Evolutionary conservation across 2,888 invertebrate species (phyloP).

Genomic region (Drosophila eohydei): DNA sequence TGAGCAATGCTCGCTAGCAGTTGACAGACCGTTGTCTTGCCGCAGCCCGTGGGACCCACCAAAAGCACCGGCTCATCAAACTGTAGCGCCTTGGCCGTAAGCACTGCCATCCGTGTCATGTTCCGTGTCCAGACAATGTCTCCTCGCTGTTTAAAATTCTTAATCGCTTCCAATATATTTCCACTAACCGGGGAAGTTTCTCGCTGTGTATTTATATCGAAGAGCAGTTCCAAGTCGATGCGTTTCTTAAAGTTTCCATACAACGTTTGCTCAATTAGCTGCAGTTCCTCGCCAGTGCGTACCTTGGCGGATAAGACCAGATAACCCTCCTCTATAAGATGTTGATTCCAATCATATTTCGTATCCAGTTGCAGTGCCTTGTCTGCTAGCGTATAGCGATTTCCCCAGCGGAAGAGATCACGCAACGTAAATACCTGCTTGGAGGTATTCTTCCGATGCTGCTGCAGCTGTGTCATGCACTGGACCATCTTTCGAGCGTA

Average conservation of each 20-base stretch:
- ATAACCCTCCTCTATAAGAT: slow-evolving; percentile 98
- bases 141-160: slow-evolving; percentile 86
- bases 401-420: slow-evolving; percentile 98
- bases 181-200: slow-evolving; percentile 90
- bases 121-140: slow-evolving; percentile 98
- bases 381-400: slow-evolving; percentile 93
- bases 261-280: slow-evolving; percentile 92
- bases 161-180: slow-evolving; percentile 88
- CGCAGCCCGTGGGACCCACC: slow-evolving; percentile 99
- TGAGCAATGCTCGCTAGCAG: slow-evolving; percentile 90
- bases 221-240: slow-evolving; percentile 90
- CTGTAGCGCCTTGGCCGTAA: slow-evolving; percentile 93
- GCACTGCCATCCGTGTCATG: slow-evolving; percentile 92
- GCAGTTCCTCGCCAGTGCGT: slow-evolving; percentile 92
- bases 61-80: slow-evolving; percentile 97
- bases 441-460: slow-evolving; percentile 92
- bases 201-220: slow-evolving; percentile 88
- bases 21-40: slow-evolving; percentile 98
- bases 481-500: slow-evolving; percentile 96
- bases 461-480: slow-evolving; percentile 96
- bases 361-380: slow-evolving; percentile 86
- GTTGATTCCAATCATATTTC: slow-evolving; percentile 98
- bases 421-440: slow-evolving; percentile 96
- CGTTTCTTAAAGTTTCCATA: slow-evolving; percentile 92
- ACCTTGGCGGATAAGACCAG: slow-evolving; percentile 97